phyloP scores from a whole-genome alignment of 2,888 invertebrate species.

The Pollenia griseotomentosa region DNA sequence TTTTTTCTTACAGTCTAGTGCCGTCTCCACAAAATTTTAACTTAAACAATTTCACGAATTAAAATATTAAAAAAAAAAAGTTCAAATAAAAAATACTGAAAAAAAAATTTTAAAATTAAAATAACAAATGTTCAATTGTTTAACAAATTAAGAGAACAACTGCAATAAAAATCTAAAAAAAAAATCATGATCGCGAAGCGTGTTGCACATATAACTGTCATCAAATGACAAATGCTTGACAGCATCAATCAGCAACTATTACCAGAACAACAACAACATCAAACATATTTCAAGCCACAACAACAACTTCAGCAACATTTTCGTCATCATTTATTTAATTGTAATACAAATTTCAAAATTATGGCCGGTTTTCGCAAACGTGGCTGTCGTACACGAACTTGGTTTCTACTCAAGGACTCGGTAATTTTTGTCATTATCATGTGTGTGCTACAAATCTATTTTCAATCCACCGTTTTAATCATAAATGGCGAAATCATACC shows the following conservation, averaged over 20 bases:
- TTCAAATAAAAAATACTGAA: background rate
- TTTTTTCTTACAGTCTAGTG: no score
- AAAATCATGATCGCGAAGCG: constrained; percentile 81
- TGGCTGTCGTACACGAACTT: constrained; percentile 77
- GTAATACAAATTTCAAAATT: constrained; percentile 70
- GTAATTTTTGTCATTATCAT: constrained; percentile 77
- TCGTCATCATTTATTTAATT: constrained; percentile 32
- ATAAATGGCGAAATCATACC: constrained; percentile 41
- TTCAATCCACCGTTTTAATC: constrained; percentile 27
- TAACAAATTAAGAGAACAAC: constrained; percentile 45
- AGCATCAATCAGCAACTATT: constrained; percentile 80
- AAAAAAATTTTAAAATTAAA: background rate
- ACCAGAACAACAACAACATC: constrained; percentile 49
- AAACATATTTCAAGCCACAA: constrained; percentile 37
- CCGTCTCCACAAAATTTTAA: constrained; percentile 1
- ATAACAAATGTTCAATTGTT: background rate
- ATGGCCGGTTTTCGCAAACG: constrained; percentile 79
- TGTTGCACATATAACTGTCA: constrained; percentile 83
- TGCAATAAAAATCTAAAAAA: constrained; percentile 48
- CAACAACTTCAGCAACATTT: constrained; percentile 30
- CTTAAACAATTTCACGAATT: background rate
- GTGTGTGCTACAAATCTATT: constrained; percentile 71
- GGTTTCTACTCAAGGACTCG: constrained; percentile 79
- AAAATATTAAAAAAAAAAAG: no score
- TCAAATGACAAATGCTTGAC: constrained; percentile 83